phyloP scores from a whole-genome alignment of 2,888 invertebrate genomes.

The Orchestes rusci region DNA sequence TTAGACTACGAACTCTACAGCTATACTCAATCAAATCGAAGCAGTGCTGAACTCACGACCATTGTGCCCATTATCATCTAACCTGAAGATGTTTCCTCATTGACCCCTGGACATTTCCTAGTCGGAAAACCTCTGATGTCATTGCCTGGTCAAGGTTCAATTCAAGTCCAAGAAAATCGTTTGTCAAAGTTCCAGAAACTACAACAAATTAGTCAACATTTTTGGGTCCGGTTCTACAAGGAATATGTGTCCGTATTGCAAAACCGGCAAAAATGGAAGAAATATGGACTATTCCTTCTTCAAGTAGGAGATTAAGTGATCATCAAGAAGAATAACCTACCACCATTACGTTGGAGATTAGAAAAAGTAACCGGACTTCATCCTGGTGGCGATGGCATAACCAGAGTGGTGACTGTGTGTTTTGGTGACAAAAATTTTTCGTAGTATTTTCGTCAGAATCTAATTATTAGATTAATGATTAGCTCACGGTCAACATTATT shows the following conservation, averaged over 20 bases:
- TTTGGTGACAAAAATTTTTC: too few relatives aligned
- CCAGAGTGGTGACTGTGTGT: too few relatives aligned
- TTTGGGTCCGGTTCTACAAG: slow-evolving; percentile 13
- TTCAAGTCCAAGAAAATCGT: slow-evolving; percentile 13
- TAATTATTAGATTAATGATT: too few relatives aligned
- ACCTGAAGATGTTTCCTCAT: slow-evolving; percentile 7
- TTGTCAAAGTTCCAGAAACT: slow-evolving; percentile 26
- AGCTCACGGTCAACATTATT: too few relatives aligned
- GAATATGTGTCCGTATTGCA: slow-evolving; percentile 1
- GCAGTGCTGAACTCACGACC: slow-evolving; percentile 33
- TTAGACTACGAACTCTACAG: background rate
- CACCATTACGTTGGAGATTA: too few relatives aligned
- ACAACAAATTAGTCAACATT: slow-evolving; percentile 26
- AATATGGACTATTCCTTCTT: too few relatives aligned
- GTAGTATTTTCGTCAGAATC: too few relatives aligned
- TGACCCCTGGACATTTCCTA: background rate
- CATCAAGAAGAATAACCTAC: too few relatives aligned
- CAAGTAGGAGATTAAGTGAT: too few relatives aligned
- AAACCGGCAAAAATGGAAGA: slow-evolving; percentile 2
- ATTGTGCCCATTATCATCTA: slow-evolving; percentile 24
- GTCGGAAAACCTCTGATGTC: slow-evolving; percentile 25
- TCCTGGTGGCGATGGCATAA: too few relatives aligned
- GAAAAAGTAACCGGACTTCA: too few relatives aligned
- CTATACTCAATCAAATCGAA: slow-evolving; percentile 21
- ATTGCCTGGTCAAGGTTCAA: slow-evolving; percentile 17